A percentile compares a stretch with the other conserved stretches of the same genome.
phyloP scores from a whole-genome alignment of 2,888 invertebrate species.

The Nemotelus pantherinus region DNA sequence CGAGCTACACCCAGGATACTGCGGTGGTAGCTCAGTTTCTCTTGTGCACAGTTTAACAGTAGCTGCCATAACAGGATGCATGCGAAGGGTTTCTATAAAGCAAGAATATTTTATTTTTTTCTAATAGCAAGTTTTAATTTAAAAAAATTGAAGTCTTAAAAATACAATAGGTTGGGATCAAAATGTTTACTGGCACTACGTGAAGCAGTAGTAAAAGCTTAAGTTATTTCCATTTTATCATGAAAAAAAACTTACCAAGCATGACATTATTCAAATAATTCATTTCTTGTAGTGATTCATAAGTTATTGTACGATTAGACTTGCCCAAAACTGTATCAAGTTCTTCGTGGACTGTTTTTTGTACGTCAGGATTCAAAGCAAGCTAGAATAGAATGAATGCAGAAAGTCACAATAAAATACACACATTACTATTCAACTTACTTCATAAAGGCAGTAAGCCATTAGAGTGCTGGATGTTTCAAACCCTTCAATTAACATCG shows the following conservation, averaged over 20 bases:
- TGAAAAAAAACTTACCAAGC: constrained; percentile 9
- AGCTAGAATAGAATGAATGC: neutral
- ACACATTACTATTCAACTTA: constrained; percentile 24
- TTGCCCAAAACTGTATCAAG: constrained; percentile 28
- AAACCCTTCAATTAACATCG: constrained; percentile 47
- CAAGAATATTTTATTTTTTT: neutral
- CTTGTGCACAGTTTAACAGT: constrained; percentile 30
- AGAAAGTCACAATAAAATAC: neutral
- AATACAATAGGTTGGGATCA: too few relatives aligned
- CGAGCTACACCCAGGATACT: constrained; percentile 31
- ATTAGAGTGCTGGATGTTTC: constrained; percentile 48
- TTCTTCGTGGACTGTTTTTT: constrained; percentile 34
- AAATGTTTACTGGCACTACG: too few relatives aligned
- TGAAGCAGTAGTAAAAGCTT: too few relatives aligned
- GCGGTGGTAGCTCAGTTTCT: constrained; percentile 39
- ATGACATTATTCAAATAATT: constrained; percentile 31
- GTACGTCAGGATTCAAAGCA: constrained; percentile 30
- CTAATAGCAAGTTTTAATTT: neutral
- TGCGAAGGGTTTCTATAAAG: constrained; percentile 40
- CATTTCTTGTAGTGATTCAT: constrained; percentile 40
- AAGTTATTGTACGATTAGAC: constrained; percentile 9
- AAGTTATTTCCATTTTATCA: too few relatives aligned
- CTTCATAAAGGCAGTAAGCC: constrained; percentile 47
- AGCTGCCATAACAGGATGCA: constrained; percentile 42
- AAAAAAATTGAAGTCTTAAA: too few relatives aligned